Percentiles rank a stretch among this genome's conserved stretches.
phyloP scores from a whole-genome alignment of 2,113 vertebrate genomes.

The Marcusenius ussheri region DNA sequence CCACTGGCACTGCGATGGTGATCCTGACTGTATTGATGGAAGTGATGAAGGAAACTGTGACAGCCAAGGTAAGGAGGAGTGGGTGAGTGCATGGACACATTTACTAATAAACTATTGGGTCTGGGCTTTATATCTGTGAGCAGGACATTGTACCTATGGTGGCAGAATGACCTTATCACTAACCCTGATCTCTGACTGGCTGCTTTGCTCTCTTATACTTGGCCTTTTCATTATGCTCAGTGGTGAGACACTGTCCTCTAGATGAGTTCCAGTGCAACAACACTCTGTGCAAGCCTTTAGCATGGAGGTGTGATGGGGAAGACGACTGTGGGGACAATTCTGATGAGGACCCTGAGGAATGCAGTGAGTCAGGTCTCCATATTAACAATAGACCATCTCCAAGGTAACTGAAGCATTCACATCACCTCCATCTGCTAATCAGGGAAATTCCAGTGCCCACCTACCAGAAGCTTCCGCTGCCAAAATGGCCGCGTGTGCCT shows the following conservation, averaged over 20 bases:
- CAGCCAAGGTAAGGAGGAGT: conserved; percentile 61
- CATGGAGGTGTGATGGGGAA: conserved; percentile 91
- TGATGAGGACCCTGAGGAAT: conserved; percentile 82
- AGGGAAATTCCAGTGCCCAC: conserved; percentile 88
- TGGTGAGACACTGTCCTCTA: conserved; percentile 79
- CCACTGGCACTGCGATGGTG: conserved; percentile 85
- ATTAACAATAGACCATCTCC: neutral
- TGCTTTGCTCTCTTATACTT: neutral
- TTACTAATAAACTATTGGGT: neutral
- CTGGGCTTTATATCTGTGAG: neutral
- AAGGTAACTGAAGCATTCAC: neutral
- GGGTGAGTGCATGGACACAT: neutral
- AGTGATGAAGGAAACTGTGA: conserved; percentile 84
- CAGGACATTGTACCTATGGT: neutral
- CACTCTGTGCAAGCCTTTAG: conserved; percentile 86
- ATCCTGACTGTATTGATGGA: conserved; percentile 89
- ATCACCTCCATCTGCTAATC: neutral
- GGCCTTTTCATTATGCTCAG: neutral
- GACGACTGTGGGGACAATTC: conserved; percentile 96
- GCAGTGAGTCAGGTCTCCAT: conserved; percentile 63
- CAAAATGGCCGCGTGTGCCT: conserved; percentile 88
- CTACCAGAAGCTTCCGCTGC: conserved; percentile 87
- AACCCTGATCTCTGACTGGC: neutral
- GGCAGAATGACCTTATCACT: neutral
- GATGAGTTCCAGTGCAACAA: conserved; percentile 97